Percentiles rank a stretch among this genome's conserved stretches.
Evolutionary conservation across 2,888 invertebrate genomes (phyloP).

Genomic region (Synanthedon vespiformis): DNA sequence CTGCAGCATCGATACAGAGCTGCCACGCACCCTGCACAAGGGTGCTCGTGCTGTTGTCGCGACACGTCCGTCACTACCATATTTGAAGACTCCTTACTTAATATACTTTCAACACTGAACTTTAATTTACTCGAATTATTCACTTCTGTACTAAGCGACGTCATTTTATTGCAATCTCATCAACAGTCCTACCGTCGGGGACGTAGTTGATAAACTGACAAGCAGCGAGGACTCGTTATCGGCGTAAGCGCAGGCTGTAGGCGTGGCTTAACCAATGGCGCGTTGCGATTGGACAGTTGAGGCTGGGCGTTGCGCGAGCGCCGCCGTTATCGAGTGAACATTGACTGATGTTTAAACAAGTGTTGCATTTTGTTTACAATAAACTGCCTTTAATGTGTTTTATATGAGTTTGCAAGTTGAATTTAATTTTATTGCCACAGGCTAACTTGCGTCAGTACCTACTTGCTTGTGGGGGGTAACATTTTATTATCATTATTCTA

Average conservation of each 20-base stretch:
- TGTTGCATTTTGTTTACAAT: slow-evolving; percentile 62
- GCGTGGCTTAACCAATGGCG: slow-evolving; percentile 36
- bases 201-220: slow-evolving; percentile 53
- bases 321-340: slow-evolving; percentile 44
- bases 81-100: slow-evolving; percentile 50
- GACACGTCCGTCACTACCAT: slow-evolving; percentile 21
- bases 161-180: slow-evolving; percentile 29
- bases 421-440: slow-evolving; percentile 48
- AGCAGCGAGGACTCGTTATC: slow-evolving; percentile 21
- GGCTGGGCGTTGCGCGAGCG: slow-evolving; percentile 35
- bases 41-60: slow-evolving; percentile 36
- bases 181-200: slow-evolving; percentile 23
- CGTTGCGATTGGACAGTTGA: slow-evolving; percentile 33
- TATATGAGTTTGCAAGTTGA: slow-evolving; percentile 57
- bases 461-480: slow-evolving; percentile 4
- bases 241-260: slow-evolving; percentile 45
- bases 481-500: not conserved
- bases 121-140: slow-evolving; percentile 60
- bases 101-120: slow-evolving; percentile 79
- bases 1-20: slow-evolving; percentile 74
- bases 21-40: slow-evolving; percentile 75
- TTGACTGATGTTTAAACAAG: slow-evolving; percentile 54
- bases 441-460: slow-evolving; percentile 43
- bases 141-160: slow-evolving; percentile 48
- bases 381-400: slow-evolving; percentile 61